A percentile compares a stretch with the other conserved stretches of the same genome.
These are phyloP conservation scores for Cecidostiba fungosa DNA, from an alignment of 2,888 invertebrate genomes.

Conservation along the genomic window DNA sequence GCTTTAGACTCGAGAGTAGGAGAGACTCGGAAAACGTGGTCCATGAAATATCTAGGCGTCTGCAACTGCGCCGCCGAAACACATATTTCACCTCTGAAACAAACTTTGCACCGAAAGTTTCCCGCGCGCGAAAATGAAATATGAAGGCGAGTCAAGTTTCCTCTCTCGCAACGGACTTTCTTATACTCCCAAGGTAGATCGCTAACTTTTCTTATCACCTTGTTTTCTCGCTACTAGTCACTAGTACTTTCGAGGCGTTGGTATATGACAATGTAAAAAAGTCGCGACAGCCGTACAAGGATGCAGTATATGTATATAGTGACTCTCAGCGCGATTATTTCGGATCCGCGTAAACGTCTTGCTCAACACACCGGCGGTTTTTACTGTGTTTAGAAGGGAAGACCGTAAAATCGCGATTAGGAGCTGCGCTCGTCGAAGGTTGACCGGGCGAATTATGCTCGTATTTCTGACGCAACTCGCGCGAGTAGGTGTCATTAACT, in stretches of 20 bases:
- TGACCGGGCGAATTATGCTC: conserved; percentile 48
- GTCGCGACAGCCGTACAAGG: conserved; percentile 1
- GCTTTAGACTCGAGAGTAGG: too few species aligned
- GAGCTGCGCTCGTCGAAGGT: conserved; percentile 46
- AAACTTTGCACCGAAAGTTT: not conserved
- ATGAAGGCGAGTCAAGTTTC: too few species aligned
- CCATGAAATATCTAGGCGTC: not conserved
- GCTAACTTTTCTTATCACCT: conserved; percentile 21
- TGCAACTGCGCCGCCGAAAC: too few species aligned
- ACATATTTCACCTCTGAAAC: not conserved
- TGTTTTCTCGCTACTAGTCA: conserved; percentile 14
- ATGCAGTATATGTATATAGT: not conserved
- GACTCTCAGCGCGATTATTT: conserved; percentile 40
- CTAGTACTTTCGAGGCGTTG: conserved; percentile 1
- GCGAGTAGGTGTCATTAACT: conserved; percentile 38
- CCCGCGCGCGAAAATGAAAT: not conserved
- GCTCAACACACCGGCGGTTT: conserved; percentile 38
- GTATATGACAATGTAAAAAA: conserved; percentile 33
- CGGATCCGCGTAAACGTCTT: conserved; percentile 37
- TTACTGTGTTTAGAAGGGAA: conserved; percentile 58
- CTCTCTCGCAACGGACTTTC: not conserved
- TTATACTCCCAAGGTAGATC: not conserved
- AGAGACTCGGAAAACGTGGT: too few species aligned
- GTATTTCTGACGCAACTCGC: conserved; percentile 30
- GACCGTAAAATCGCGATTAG: conserved; percentile 51